phyloP scores from a whole-genome alignment of 2,113 vertebrate genomes.

The Strigops habroptila region DNA sequence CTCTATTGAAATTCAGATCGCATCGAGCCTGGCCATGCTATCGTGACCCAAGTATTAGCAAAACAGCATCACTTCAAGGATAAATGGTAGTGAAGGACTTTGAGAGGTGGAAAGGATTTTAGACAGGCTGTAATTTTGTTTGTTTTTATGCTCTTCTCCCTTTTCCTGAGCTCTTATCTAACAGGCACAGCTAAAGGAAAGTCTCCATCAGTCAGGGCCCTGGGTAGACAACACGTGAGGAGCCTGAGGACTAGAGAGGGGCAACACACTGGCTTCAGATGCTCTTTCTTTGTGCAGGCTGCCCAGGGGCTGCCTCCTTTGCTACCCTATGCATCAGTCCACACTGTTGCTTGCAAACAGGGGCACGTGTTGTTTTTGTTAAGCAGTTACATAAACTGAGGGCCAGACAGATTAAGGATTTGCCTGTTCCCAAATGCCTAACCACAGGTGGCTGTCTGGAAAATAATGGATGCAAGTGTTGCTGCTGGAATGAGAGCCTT shows the following conservation, averaged over 20 bases:
- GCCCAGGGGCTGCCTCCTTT: not conserved
- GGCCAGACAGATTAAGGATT: slow-evolving; percentile 53
- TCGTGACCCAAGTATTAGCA: not conserved
- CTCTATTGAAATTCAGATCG: not conserved
- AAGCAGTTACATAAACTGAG: slow-evolving; percentile 29
- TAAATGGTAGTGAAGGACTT: not conserved
- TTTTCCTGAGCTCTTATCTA: not conserved
- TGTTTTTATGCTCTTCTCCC: not conserved
- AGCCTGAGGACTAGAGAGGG: not conserved
- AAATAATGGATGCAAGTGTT: not conserved
- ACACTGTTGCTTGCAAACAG: not conserved
- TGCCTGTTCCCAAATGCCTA: slow-evolving; percentile 17
- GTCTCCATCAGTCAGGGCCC: not conserved
- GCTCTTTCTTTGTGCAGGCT: not conserved
- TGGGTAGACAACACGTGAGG: not conserved
- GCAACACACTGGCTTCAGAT: fast-evolving
- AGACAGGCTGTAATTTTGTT: not conserved
- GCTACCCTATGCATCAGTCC: not conserved
- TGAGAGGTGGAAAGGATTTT: not conserved
- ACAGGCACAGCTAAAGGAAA: not conserved
- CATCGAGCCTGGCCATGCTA: not conserved
- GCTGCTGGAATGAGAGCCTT: not conserved
- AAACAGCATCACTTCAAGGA: not conserved
- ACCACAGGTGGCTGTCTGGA: not conserved
- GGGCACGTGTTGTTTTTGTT: not conserved